These are phyloP conservation scores for Phengaris arion DNA, from an alignment of 2,888 invertebrate genomes.

Conservation along the genomic window DNA sequence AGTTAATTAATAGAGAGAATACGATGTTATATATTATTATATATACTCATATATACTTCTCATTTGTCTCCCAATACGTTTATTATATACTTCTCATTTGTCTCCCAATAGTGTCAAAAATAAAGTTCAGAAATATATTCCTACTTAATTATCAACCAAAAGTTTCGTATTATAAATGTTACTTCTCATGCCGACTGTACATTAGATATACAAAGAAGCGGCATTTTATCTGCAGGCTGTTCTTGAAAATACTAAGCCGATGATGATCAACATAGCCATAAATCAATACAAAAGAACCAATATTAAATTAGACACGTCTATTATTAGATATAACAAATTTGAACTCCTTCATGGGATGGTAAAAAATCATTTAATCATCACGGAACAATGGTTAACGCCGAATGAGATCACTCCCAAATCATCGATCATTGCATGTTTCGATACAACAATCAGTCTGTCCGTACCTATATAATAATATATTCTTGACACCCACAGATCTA, in stretches of 20 bases:
- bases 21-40: too few relatives aligned
- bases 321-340: slow-evolving; percentile 18
- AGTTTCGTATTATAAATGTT: too few relatives aligned
- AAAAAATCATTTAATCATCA: slow-evolving; percentile 37
- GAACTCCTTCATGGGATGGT: not conserved
- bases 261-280: not conserved
- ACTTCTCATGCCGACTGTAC: too few relatives aligned
- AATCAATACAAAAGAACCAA: slow-evolving; percentile 16
- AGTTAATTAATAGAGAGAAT: too few relatives aligned
- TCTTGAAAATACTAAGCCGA: not conserved
- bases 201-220: too few relatives aligned
- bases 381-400: slow-evolving; percentile 57
- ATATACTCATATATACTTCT: too few relatives aligned
- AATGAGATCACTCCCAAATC: slow-evolving; percentile 66
- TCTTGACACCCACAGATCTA: slow-evolving; percentile 47
- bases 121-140: too few relatives aligned
- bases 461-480: slow-evolving; percentile 36
- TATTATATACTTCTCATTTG: too few relatives aligned
- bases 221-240: too few relatives aligned
- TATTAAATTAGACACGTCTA: slow-evolving; percentile 28
- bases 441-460: slow-evolving; percentile 70
- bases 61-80: too few relatives aligned
- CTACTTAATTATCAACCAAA: too few relatives aligned
- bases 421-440: slow-evolving; percentile 58
- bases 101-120: too few relatives aligned